Conservation (phyloP, 1,140 invertebrate genomes). For the Dryas iulia region DNA sequence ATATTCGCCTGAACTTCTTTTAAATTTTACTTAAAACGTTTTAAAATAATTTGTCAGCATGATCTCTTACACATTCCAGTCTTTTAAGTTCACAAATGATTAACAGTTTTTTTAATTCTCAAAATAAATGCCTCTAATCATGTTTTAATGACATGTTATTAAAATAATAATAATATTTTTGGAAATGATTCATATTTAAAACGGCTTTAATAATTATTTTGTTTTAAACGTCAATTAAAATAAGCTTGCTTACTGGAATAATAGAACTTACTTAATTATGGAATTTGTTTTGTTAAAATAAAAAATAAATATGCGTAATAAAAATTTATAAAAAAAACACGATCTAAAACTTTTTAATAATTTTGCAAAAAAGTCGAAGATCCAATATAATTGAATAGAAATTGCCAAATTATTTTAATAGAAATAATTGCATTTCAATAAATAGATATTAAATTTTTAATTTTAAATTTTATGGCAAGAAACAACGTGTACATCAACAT, state of each 20-base stretch:
- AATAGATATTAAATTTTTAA: background rate
- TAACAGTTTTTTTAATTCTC: background rate
- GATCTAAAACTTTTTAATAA: background rate
- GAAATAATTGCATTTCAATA: conserved; percentile 20
- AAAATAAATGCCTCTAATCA: too few species aligned
- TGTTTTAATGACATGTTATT: too few species aligned
- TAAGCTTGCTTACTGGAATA: too few species aligned
- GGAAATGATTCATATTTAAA: too few species aligned
- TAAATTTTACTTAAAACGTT: background rate
- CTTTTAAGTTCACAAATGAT: background rate
- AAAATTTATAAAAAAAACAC: background rate
- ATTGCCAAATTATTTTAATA: conserved; percentile 17
- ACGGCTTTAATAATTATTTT: too few species aligned
- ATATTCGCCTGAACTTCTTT: background rate
- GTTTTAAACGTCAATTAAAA: too few species aligned
- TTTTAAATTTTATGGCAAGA: background rate
- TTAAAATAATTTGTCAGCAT: background rate
- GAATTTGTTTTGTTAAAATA: too few species aligned
- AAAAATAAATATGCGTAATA: too few species aligned
- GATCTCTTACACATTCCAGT: background rate
- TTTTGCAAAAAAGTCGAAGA: conserved; percentile 16
- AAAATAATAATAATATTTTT: too few species aligned
- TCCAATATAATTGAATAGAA: conserved; percentile 11
- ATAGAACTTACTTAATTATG: too few species aligned
- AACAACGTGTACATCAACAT: background rate